Base-by-base conservation (phyloP, 2,888 invertebrate genomes). In the Aplocera efformata region DNA sequence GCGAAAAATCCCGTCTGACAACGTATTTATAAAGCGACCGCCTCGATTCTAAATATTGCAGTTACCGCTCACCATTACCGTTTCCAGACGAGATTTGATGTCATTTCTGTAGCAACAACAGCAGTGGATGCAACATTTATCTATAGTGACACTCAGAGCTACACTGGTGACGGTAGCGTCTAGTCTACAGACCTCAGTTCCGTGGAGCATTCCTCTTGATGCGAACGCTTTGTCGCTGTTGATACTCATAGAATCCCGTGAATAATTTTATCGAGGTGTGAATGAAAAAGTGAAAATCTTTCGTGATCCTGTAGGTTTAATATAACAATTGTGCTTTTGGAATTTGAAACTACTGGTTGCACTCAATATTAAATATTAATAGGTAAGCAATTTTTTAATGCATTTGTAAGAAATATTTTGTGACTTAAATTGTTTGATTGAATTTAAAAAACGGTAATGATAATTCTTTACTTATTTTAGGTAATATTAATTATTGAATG, bases 171-270 rank as follows among this genome's bases (percentile, higher is more conserved):
- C 57, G 60, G 62, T 67, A 58, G 56, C 56, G 74, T 63, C 76
- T 69, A 69, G 72, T 58, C 74, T 79, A 76, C 77, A 76, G n/a
- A 74, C 74, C 79, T 81, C 73, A 80, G 82, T 84, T 74, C 71
- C 72, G 70, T 63, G 63, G 67, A 59, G 77, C 64, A 66, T 71
- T 72, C 66, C 62, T 63, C 58, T 56, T 56, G 69, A 60, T 62
- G 69, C 62, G 73, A 74, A 81, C 82, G 84, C 64, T 47, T 47
- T 50, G 39, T 28, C 33, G 22, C 48, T 50, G 39, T 28, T 34
- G 17, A 24, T 37, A 36, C 9, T 27, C 29, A 26, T 25, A 10
- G 41, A 41, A 40, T 37, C 39, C 25, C 27, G 35, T 35, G 23
- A 10, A 32, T 32, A 32, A 23, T 35, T 8, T 31, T 40, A 44